These are phyloP conservation scores for Spicauda simplicius DNA, from an alignment of 2,888 invertebrate genomes.

Conservation along the genomic window DNA sequence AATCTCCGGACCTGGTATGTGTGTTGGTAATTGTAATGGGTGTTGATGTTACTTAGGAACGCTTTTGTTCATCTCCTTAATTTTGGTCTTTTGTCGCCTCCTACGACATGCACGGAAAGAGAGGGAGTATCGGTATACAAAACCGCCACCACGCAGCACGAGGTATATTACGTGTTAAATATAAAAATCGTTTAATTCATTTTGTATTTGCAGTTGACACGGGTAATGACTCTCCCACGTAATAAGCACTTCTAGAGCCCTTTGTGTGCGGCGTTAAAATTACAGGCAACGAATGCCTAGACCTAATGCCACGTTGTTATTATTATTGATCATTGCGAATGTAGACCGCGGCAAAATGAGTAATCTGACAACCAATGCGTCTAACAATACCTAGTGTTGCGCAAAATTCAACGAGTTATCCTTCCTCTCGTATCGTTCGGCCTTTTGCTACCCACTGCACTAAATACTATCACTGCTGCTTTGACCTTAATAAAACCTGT, in stretches of 20 bases:
- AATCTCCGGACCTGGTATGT: too few species aligned
- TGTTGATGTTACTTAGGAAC: too few species aligned
- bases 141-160: too few species aligned
- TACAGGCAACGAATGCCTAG: constrained; percentile 44
- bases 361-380: constrained; percentile 47
- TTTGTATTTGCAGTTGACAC: constrained; percentile 37
- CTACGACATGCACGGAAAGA: too few species aligned
- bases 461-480: constrained; percentile 34
- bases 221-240: constrained; percentile 32
- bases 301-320: constrained; percentile 48
- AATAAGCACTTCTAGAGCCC: constrained; percentile 40
- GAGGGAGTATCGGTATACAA: too few species aligned
- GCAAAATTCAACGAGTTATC: constrained; percentile 49
- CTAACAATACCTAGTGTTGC: constrained; percentile 52
- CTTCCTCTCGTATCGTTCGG: constrained; percentile 49
- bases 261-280: constrained; percentile 56
- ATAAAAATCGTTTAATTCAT: constrained; percentile 37
- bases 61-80: too few species aligned
- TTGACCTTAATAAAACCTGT: constrained; percentile 35
- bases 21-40: too few species aligned
- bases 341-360: constrained; percentile 51
- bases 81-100: too few species aligned
- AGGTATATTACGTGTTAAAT: constrained; percentile 1
- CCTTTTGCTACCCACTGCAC: constrained; percentile 41
- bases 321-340: constrained; percentile 54